Conservation (phyloP, 2,888 invertebrate genomes). For the Leptothorax acervorum region DNA sequence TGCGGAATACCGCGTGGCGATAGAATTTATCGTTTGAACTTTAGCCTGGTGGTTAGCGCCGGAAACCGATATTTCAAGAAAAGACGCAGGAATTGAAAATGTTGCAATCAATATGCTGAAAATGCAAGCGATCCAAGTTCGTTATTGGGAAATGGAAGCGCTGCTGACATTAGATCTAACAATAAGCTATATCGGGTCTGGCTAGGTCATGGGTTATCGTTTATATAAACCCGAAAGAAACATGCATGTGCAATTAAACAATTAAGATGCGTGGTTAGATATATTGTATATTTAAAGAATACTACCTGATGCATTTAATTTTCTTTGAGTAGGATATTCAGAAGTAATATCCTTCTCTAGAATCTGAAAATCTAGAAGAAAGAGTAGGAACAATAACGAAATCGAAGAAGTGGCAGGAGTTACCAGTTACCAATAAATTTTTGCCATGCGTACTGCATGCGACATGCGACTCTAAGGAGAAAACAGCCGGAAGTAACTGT, state of each 20-base stretch:
- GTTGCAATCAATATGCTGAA: neutral
- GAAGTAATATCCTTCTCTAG: neutral
- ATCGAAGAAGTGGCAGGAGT: neutral
- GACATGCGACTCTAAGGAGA: neutral
- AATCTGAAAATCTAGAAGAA: neutral
- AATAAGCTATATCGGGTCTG: neutral
- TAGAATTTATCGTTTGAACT: conserved; percentile 42
- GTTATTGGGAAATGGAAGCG: neutral
- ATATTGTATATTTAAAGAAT: neutral
- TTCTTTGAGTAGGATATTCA: neutral
- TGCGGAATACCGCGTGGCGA: neutral
- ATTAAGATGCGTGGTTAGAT: neutral
- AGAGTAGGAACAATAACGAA: neutral
- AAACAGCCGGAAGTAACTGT: conserved; percentile 13
- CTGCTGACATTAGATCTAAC: neutral
- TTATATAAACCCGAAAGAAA: neutral
- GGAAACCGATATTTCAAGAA: neutral
- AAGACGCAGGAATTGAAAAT: neutral
- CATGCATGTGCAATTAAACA: neutral
- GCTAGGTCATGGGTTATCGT: neutral
- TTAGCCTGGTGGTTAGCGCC: conserved; percentile 16
- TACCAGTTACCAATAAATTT: neutral
- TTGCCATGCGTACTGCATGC: neutral
- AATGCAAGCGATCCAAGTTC: neutral
- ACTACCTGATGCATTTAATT: neutral